A percentile compares a stretch with the other conserved stretches of the same genome.
phyloP scores from a whole-genome alignment of 2,797 vertebrate species.

The Triplophysa bombifrons region DNA sequence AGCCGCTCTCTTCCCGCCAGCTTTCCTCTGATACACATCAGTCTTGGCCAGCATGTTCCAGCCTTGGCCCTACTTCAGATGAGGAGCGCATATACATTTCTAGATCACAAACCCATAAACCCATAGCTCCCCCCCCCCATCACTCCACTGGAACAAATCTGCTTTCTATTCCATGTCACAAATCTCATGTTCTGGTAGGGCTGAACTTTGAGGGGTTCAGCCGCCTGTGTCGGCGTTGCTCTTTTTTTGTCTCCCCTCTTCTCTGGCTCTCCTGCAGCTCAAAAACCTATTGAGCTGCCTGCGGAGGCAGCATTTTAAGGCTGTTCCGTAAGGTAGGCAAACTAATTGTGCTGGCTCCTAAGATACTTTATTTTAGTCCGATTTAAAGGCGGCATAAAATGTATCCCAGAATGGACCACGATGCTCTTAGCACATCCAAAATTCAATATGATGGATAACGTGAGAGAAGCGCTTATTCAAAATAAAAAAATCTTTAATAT shows the following conservation, averaged over 20 bases:
- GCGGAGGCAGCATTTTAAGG: conserved; percentile 3
- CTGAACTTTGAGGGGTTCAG: conserved; percentile 53
- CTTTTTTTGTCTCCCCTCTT: conserved; percentile 4
- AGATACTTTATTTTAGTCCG: not conserved
- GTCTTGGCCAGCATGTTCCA: conserved; percentile 43
- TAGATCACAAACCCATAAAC: conserved; percentile 48
- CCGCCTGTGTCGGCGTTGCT: conserved; percentile 45
- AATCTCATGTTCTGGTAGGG: conserved; percentile 57
- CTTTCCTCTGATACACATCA: conserved; percentile 59
- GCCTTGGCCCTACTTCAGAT: conserved; percentile 31
- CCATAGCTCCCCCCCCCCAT: conserved; percentile 28
- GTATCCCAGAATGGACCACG: too few species aligned
- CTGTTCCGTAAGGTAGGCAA: not conserved
- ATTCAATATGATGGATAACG: too few species aligned
- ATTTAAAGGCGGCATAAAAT: too few species aligned
- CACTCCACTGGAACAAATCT: conserved; percentile 62
- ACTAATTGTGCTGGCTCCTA: not conserved
- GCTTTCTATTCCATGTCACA: conserved; percentile 59
- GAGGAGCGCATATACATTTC: conserved; percentile 52
- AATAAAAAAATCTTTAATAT: too few species aligned
- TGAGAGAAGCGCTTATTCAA: too few species aligned
- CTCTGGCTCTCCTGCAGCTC: conserved; percentile 21
- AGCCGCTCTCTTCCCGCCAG: conserved; percentile 49
- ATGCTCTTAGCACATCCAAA: too few species aligned
- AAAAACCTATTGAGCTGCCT: not conserved